Evolutionary conservation across 2,888 invertebrate species (phyloP), one percentile per base, ranked within the genome.

Genomic region (Ptychoptera contaminata): DNA sequence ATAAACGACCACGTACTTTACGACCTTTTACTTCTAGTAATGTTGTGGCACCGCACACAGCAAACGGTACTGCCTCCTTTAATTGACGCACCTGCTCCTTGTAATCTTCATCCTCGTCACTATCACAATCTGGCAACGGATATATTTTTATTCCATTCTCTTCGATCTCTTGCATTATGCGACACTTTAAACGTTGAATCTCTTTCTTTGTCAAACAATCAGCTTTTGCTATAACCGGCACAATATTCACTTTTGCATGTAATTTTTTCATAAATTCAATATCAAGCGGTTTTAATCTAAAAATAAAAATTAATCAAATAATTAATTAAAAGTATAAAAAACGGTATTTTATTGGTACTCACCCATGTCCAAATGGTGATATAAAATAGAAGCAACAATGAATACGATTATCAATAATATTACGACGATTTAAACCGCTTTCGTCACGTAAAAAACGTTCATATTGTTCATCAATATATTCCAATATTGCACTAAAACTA

Each of bases 331-430:
- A n/a, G 32, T 16, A 6, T 35, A 43, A 29, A 11, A 10, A 12
- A 45, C 8, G 8, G 23, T 23, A 23, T 23, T 23, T 23, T 39
- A 41, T 10, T 37, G 41, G 30, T 49, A 34, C 69, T 64, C 72
- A 91, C 86, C 93, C 93, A 69, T 94, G 93, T 40, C 94, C 94
- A 66, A 90, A 91, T 1, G 94, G 94, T 45, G 93, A 93, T 61
- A 96, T 90, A 65, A 94, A 96, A 67, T 94, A 96, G 63, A 96
- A 91, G 68, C 87, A 96, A 68, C 96, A 96, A 62, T 97, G 96
- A 54, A 97, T 91, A 59, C 96, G 77, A 67, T 93, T 94, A 66
- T 97, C 96, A 46, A 93, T 82, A 55, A 97, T 96, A 63, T 96
- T 93, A 51, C 93, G 79, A 40, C 96, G 77, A 67, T 97, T 96